Evolutionary conservation across 1,140 invertebrate species (phyloP).

Genomic region (Papilio polyxenes): DNA sequence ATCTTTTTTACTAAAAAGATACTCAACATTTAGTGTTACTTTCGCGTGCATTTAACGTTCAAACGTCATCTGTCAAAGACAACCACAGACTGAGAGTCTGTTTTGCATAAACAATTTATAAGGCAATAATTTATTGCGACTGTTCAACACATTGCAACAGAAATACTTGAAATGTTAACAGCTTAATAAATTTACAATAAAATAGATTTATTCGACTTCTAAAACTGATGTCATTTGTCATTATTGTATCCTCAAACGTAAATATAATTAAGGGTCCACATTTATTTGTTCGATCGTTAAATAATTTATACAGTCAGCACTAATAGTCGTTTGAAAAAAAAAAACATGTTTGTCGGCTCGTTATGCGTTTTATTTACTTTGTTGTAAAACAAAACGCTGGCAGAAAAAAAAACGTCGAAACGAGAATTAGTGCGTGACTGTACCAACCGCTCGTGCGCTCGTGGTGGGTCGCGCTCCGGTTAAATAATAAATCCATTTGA

Average conservation of each 20-base stretch:
- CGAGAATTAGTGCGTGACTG: constrained; percentile 44
- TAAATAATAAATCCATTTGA: constrained; percentile 68
- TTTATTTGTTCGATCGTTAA: background rate
- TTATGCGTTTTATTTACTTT: constrained; percentile 32
- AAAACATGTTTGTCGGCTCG: constrained; percentile 31
- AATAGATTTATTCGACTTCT: background rate
- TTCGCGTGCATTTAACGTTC: background rate
- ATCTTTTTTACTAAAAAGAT: background rate
- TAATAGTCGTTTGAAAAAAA: constrained; percentile 2
- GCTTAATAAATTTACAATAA: background rate
- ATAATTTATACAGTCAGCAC: constrained; percentile 14
- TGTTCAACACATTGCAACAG: background rate
- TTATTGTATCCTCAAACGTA: background rate
- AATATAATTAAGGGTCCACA: constrained; percentile 2
- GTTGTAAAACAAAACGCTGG: constrained; percentile 14
- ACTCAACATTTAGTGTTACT: background rate
- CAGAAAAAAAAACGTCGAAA: constrained; percentile 24
- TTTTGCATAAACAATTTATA: constrained; percentile 19
- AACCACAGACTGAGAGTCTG: constrained; percentile 5
- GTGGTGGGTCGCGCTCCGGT: constrained; percentile 59
- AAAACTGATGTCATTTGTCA: background rate
- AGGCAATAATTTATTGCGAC: background rate
- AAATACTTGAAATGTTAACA: constrained; percentile 12
- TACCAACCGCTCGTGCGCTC: constrained; percentile 41
- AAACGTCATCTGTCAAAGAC: constrained; percentile 8